Percentiles rank a stretch among this genome's conserved stretches.
Conservation (phyloP, 2,888 invertebrate genomes). For the Phyllotreta cruciferae region DNA sequence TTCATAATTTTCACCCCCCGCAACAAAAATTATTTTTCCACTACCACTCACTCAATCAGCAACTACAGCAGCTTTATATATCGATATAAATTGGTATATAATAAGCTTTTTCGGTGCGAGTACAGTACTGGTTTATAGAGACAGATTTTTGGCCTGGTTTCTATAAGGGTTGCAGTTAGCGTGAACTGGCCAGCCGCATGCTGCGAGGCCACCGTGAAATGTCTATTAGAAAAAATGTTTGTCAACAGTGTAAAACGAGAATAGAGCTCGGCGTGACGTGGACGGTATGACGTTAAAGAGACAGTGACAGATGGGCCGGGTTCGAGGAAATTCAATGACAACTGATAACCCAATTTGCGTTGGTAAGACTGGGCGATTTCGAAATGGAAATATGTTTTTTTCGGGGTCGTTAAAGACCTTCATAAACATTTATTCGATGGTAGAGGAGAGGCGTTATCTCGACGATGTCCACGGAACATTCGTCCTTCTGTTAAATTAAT, state of each 20-base stretch:
- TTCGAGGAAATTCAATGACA: no score
- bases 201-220: constrained; percentile 60
- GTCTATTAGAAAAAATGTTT: constrained; percentile 59
- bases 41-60: no score
- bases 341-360: no score
- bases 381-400: no score
- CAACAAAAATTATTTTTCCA: constrained; percentile 85
- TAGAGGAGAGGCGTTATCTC: constrained; percentile 39
- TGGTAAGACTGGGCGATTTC: no score
- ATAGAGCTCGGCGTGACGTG: no score
- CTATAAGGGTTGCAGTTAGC: constrained; percentile 52
- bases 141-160: constrained; percentile 2
- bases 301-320: no score
- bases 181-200: constrained; percentile 54
- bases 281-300: no score
- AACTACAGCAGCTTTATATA: no score
- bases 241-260: constrained; percentile 58
- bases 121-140: constrained; percentile 90
- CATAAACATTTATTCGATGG: constrained; percentile 42
- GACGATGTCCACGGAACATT: constrained; percentile 43
- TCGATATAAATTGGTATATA: no score
- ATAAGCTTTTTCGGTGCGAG: no score
- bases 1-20: neutral
- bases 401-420: constrained; percentile 38
- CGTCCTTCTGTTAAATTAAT: constrained; percentile 47